Evolutionary conservation across 2,113 vertebrate genomes (phyloP).

Genomic region (Microcebus tavaratra): DNA sequence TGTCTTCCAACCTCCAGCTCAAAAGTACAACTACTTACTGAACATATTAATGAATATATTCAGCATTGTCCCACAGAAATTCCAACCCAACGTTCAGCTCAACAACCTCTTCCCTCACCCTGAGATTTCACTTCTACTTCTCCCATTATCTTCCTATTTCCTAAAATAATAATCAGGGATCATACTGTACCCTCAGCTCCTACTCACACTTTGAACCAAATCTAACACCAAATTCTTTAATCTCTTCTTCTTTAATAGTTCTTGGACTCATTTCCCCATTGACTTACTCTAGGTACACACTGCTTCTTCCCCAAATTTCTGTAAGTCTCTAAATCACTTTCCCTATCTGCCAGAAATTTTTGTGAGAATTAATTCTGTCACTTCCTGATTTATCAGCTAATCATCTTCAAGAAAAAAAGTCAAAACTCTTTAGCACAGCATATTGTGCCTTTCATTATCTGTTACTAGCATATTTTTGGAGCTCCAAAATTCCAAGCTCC

Average conservation of each 20-base stretch:
- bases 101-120: background rate
- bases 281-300: background rate
- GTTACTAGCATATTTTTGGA: background rate
- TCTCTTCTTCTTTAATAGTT: background rate
- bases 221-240: background rate
- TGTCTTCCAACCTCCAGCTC: background rate
- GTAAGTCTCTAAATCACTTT: background rate
- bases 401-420: background rate
- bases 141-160: background rate
- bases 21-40: background rate
- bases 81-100: background rate
- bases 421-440: background rate
- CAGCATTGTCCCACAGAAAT: background rate
- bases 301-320: background rate
- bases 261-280: background rate
- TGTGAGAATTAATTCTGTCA: background rate
- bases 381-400: background rate
- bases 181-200: background rate
- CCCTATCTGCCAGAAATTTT: background rate
- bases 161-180: background rate
- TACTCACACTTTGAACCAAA: background rate
- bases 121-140: background rate
- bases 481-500: background rate
- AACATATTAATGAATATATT: background rate
- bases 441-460: background rate